These are phyloP conservation scores for Paralvinella palmiformis DNA, from an alignment of 1,140 invertebrate genomes.

Conservation along the genomic window DNA sequence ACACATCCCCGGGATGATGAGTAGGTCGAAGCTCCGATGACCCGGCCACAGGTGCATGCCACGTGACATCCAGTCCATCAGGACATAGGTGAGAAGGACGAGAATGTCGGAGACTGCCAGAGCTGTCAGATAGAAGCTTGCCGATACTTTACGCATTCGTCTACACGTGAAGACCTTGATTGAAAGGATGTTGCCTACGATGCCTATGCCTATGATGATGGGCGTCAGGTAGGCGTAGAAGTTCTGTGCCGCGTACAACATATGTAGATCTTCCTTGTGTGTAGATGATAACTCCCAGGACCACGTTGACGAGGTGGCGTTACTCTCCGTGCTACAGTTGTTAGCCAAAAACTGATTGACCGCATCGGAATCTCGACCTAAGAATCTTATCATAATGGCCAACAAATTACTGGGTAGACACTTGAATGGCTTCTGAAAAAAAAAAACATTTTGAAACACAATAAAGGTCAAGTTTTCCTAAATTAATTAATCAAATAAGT, in stretches of 20 bases:
- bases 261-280: background rate
- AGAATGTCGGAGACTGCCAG: conserved; percentile 35
- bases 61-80: conserved; percentile 34
- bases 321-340: too few species aligned
- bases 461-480: too few species aligned
- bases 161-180: conserved; percentile 35
- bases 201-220: conserved; percentile 29
- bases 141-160: conserved; percentile 32
- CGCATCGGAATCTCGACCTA: too few species aligned
- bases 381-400: too few species aligned
- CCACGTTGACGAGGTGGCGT: too few species aligned
- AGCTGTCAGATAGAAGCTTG: conserved; percentile 36
- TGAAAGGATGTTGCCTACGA: conserved; percentile 35
- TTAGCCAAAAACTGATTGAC: too few species aligned
- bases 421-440: too few species aligned
- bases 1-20: conserved; percentile 29
- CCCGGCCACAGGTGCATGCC: conserved; percentile 23
- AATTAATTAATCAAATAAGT: too few species aligned
- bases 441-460: too few species aligned
- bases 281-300: too few species aligned
- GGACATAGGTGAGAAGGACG: conserved; percentile 34
- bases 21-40: background rate
- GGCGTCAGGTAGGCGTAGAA: conserved; percentile 18
- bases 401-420: too few species aligned
- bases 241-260: background rate